Percentiles rank a stretch among this genome's conserved stretches.
Evolutionary conservation across 2,797 vertebrate genomes (phyloP).

Genomic region (Pyrocephalus nanus): DNA sequence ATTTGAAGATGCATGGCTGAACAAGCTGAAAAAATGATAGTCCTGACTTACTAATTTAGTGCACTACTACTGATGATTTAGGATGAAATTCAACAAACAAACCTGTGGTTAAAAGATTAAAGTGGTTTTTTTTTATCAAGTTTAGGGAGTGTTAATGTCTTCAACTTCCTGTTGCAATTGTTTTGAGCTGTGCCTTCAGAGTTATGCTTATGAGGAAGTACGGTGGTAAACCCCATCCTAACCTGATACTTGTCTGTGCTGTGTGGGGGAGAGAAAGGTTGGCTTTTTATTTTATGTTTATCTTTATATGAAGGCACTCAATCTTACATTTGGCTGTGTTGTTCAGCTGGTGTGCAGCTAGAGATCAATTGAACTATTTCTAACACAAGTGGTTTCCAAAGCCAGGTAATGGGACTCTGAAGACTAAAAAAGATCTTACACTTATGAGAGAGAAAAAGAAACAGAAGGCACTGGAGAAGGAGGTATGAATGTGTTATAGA

Average conservation of each 20-base stretch:
- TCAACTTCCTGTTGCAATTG: not conserved
- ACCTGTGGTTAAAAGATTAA: not conserved
- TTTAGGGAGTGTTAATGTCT: not conserved
- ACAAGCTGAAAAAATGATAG: not conserved
- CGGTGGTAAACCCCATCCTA: not conserved
- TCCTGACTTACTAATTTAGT: accelerated
- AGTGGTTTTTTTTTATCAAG: not conserved
- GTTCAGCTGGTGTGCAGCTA: not conserved
- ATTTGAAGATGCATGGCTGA: not conserved
- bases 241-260: not conserved
- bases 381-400: constrained; percentile 9
- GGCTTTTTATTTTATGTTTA: not conserved
- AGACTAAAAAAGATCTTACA: constrained; percentile 76
- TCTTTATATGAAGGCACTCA: not conserved
- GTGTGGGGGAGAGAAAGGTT: not conserved
- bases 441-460: constrained; percentile 81
- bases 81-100: not conserved
- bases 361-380: not conserved
- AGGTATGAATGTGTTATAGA: constrained; percentile 76
- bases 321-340: not conserved
- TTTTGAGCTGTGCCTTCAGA: not conserved
- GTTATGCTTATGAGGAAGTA: not conserved
- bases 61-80: not conserved
- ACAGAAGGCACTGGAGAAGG: constrained; percentile 87
- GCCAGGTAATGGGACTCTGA: constrained; percentile 38